phyloP scores from a whole-genome alignment of 2,888 invertebrate genomes.

The Crocallis elinguaria region DNA sequence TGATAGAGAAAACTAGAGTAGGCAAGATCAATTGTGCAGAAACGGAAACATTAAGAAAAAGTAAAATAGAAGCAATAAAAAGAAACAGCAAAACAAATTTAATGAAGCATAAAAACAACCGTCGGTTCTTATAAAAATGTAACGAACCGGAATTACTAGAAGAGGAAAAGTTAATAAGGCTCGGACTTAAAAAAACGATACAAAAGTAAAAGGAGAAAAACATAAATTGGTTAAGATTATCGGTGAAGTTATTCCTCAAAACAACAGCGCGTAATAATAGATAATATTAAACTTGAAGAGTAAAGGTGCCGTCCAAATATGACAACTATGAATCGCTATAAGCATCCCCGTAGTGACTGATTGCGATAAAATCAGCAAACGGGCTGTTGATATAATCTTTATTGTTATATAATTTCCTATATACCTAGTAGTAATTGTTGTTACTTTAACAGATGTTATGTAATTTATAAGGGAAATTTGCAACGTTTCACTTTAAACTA shows the following conservation, averaged over 20 bases:
- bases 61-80: slow-evolving; percentile 4
- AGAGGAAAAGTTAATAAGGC: slow-evolving; percentile 4
- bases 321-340: slow-evolving; percentile 55
- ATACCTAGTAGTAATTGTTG: slow-evolving; percentile 29
- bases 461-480: slow-evolving; percentile 46
- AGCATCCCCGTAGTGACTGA: slow-evolving; percentile 58
- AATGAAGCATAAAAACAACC: slow-evolving; percentile 4
- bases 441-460: slow-evolving; percentile 45
- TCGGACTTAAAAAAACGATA: slow-evolving; percentile 37
- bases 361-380: slow-evolving; percentile 65
- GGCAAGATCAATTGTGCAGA: slow-evolving; percentile 26
- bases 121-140: neutral
- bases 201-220: slow-evolving; percentile 45
- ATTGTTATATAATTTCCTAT: slow-evolving; percentile 42
- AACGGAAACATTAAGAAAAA: slow-evolving; percentile 44
- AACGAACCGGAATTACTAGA: neutral
- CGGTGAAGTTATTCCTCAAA: slow-evolving; percentile 10
- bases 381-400: slow-evolving; percentile 55
- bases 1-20: slow-evolving; percentile 25
- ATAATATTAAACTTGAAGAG: slow-evolving; percentile 3
- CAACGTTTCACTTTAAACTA: slow-evolving; percentile 7
- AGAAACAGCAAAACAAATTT: neutral
- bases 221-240: slow-evolving; percentile 20
- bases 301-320: slow-evolving; percentile 36
- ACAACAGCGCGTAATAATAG: neutral